Evolutionary conservation across 2,888 invertebrate genomes (phyloP).

Genomic region (Eupithecia abbreviata): DNA sequence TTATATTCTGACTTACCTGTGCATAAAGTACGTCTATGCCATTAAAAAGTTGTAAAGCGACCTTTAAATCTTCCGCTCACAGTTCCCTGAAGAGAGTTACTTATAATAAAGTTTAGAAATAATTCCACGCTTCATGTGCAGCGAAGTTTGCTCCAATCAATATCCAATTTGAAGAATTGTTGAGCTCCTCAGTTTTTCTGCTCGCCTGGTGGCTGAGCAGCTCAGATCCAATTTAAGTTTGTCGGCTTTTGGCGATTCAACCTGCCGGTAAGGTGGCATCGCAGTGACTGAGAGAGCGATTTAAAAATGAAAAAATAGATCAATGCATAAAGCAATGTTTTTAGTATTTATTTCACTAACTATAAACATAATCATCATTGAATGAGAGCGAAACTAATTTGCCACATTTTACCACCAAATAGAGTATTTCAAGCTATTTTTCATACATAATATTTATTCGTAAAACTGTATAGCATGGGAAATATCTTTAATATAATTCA

Average conservation of each 20-base stretch:
- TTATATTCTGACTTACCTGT: background rate
- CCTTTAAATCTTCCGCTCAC: background rate
- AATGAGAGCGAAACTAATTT: too few relatives aligned
- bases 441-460: too few relatives aligned
- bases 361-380: too few relatives aligned
- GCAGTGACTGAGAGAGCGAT: background rate
- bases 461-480: too few relatives aligned
- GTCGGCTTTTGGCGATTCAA: slow-evolving; percentile 63
- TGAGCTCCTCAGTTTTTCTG: slow-evolving; percentile 60
- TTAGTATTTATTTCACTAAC: too few relatives aligned
- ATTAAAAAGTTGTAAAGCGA: background rate
- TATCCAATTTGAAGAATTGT: slow-evolving; percentile 50
- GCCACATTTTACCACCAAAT: too few relatives aligned
- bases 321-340: background rate
- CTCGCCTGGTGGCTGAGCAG: slow-evolving; percentile 44
- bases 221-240: slow-evolving; percentile 73
- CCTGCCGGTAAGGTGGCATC: slow-evolving; percentile 30
- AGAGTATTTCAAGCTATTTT: too few relatives aligned
- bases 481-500: too few relatives aligned
- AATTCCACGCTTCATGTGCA: slow-evolving; percentile 26
- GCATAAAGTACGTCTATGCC: background rate
- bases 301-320: background rate
- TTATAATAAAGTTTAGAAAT: slow-evolving; percentile 18
- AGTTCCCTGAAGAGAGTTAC: background rate
- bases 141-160: slow-evolving; percentile 44